A percentile compares a stretch with the other conserved stretches of the same genome.
These are phyloP conservation scores for Epinephelus moara DNA, from an alignment of 2,113 vertebrate genomes.

Conservation along the genomic window DNA sequence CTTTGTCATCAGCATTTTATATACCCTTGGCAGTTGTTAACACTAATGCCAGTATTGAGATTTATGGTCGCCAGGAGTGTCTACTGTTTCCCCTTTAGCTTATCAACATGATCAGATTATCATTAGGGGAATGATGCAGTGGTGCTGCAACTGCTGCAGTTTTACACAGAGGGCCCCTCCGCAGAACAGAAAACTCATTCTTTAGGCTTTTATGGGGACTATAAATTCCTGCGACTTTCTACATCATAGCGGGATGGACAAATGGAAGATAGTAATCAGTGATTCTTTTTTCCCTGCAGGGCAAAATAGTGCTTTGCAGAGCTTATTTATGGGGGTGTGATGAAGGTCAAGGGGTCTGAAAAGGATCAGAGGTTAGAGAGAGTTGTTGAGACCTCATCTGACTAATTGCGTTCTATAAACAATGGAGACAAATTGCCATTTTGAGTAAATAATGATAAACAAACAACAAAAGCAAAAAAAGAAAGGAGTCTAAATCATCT, in stretches of 20 bases:
- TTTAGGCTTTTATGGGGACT: slow-evolving; percentile 36
- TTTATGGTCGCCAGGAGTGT: slow-evolving; percentile 61
- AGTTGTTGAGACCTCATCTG: slow-evolving; percentile 40
- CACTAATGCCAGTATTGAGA: slow-evolving; percentile 65
- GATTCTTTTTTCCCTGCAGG: slow-evolving; percentile 13
- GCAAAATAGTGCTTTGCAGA: slow-evolving; percentile 18
- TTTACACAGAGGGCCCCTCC: slow-evolving; percentile 4
- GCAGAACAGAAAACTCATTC: slow-evolving; percentile 25
- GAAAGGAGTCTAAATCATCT: slow-evolving; percentile 39
- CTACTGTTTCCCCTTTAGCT: slow-evolving; percentile 61
- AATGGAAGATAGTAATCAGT: slow-evolving; percentile 35
- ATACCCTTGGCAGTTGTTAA: slow-evolving; percentile 71
- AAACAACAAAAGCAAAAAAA: slow-evolving; percentile 19
- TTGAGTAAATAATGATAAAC: slow-evolving; percentile 33
- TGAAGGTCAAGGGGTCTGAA: slow-evolving; percentile 43
- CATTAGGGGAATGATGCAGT: slow-evolving; percentile 58
- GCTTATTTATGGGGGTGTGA: slow-evolving; percentile 23
- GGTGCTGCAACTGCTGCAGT: slow-evolving; percentile 46
- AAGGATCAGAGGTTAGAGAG: slow-evolving; percentile 37
- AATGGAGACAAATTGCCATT: slow-evolving; percentile 43
- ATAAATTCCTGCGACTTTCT: slow-evolving; percentile 44
- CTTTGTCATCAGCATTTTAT: slow-evolving; percentile 62
- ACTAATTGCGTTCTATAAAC: slow-evolving; percentile 43
- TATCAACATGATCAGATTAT: slow-evolving; percentile 67
- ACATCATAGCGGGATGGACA: slow-evolving; percentile 21